Evolutionary conservation across 2,888 invertebrate genomes (phyloP), one percentile per base, ranked within the genome.

Genomic region (Idaea dimidiata): DNA sequence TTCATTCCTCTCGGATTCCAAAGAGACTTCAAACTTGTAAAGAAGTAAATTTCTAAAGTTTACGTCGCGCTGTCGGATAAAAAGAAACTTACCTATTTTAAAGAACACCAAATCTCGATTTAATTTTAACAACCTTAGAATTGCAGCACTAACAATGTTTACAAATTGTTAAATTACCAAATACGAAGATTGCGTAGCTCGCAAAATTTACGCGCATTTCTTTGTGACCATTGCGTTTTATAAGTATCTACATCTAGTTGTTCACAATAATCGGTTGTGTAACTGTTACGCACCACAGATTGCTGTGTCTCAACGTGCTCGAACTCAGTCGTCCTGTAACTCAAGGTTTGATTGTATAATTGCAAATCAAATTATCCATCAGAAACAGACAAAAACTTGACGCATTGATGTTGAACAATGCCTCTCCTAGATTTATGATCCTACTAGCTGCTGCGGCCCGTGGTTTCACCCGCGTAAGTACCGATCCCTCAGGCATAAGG

Each of bases 181-280:
- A 66, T 66, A 66, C 64, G 64, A 61, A 60, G 59, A 70, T 78
- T 79, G 66, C 72, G 69, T 73, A 69, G 79, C 74, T 75, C 70
- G 72, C 70, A 66, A 78, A 76, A 72, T 78, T 76, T 72, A 73
- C 65, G 61, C 63, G 61, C n/a, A 16, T 62, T 62, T 60, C 73
- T 73, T 56, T 74, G 75, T 75, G 76, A 75, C 72, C 77, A 78
- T 74, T 69, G 69, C 66, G 61, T 17, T 55, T 32, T 62, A 58
- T 59, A 63, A 61, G 24, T 24, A 24, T 24, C 24, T 24, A 24
- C 5, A 63, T 62, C 58, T 31, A 62, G 59, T 63, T 62, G 62
- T 63, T 60, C 31, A 57, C 59, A 60, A 32, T 59, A 59, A 32
- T 54, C 60, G 54, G 54, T 33, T 24, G 43, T 43, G 43, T 43